Base-by-base conservation (phyloP, 1,140 invertebrate species). In the Drosophila tropicalis region DNA sequence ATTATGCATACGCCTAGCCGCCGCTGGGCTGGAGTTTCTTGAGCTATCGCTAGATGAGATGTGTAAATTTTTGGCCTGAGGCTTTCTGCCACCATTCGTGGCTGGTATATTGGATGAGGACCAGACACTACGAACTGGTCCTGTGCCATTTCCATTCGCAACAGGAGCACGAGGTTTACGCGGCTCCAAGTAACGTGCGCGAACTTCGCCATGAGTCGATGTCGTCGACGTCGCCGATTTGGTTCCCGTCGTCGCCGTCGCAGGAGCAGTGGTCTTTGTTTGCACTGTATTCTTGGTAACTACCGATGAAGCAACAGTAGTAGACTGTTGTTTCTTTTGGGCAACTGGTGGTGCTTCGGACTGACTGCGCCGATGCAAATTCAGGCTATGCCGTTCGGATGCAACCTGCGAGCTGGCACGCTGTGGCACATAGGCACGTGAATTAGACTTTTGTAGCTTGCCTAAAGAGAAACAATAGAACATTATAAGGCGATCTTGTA, bases 21-120 rank as follows among this genome's bases (percentile, higher is more conserved):
- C 71, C 5, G 95, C 95, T 10, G 95, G 95, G 86, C 95, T 95
- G 0, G 95, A 95, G 55, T 94, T 95, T 55, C 95, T 94, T 0
- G 95, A 92, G 72, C 90, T 92, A 41, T 91, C 91, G 71, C 91
- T 92, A 62, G 91, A 92, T 13, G 91, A 92, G 58, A 90, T 86
- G 61, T 91, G 89, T 60, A 91, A 80, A 41, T 82, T 84, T 58
- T 90, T 90, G n/a, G 84, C 79, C 15, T 71, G 75, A 3, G 81
- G 79, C 39, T 77, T 84, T 12, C 82, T 71, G 39, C 85, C 17
- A 2, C 51, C 65, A 6, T 47, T 51, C 9, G 17, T 76, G 3
- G 76, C 70, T 12, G 90, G 81, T 62, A 95, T 85, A 94, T 94
- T 39, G 92, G 95, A 13, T 10, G 34, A 36, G 34, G 95, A 70